Base-by-base conservation (phyloP, 2,888 invertebrate genomes). In the Nemapogon koenigi region DNA sequence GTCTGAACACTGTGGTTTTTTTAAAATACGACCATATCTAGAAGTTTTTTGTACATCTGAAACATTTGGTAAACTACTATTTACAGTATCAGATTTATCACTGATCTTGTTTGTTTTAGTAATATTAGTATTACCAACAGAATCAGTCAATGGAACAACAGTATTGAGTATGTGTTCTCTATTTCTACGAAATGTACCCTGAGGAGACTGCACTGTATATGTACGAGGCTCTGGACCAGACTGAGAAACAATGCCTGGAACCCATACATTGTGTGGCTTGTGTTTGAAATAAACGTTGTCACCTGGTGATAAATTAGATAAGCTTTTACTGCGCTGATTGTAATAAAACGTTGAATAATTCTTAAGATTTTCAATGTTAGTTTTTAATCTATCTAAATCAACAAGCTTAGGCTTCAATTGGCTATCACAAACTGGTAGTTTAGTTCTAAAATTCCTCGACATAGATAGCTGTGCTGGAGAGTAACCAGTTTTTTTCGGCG, bases 401-500 rank as follows among this genome's bases (percentile, higher is more conserved):
- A 27, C 28, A 6, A 27, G 6, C 14, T 27, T 27, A 4, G 28
- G 28, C 14, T 27, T 27, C 4, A 27, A 27, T 4, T 27, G n/a
- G 4, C 4, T n/a, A 6, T 4, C n/a, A 6, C 4, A 13, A 13
- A 14, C 4, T 27, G 36, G 36, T 16, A 36, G 27, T 15, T 36
- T 36, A 11, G 36, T 14, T 37, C 37, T 26, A 13, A 37, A 17
- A 6, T 27, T 26, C 8, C 37, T 37, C 2, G 37, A 37, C 37
- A 37, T 37, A 11, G 28, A 18, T 27, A 37, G 13, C 13, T 37
- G 17, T 13, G 37, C 37, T 27, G 37, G 37, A 11, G 27, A 27
- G 13, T 26, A 16, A n/a, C 27, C 13, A 11, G 27, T 16, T 3
- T 16, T 17, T 16, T 16, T 36, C 2, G 16, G 38, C 14, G 35